Base-by-base conservation (phyloP, 2,113 vertebrate genomes). In the Myxocyprinus asiaticus region DNA sequence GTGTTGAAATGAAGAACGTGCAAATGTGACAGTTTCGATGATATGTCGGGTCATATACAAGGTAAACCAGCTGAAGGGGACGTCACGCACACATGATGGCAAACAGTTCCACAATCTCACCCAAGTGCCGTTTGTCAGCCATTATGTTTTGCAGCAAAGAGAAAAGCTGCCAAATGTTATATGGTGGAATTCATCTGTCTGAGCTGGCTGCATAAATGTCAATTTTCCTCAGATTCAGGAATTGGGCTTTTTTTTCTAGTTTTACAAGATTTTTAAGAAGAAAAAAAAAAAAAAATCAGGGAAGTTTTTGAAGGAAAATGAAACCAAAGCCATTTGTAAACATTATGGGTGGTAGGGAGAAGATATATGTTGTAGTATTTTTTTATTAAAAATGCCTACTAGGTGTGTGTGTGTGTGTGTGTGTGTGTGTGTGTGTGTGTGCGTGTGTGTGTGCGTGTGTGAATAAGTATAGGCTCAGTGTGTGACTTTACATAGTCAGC, bases 401-500 rank as follows among this genome's bases (percentile, higher is more conserved):
- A 59, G n/a, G 42, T 70, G 64, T 66, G n/a, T 71, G 22, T 33
- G 22, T 33, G 22, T 33, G 22, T 33, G 22, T 33, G 22, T 33
- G 22, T 33, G 22, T 33, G 22, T 33, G 22, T 33, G 22, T 33
- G 22, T 33, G 22, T 33, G 22, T 33, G 22, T 33, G 22, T 33
- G 22, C 3, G 22, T 33, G 22, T 33, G 22, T 33, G 22, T 33
- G 22, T 33, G 22, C 3, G 22, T 33, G 22, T 33, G 22, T 33
- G 22, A 33, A 33, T 33, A 33, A 33, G 63, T 64, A 17, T 77
- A 45, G 43, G 14, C 12, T 11, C 17, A 44, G 14, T 65, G 71
- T 76, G 72, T 62, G 76, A 61, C 77, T 77, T 58, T 77, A 66
- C 67, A 15, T 33, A 8, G 73, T 84, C 80, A 84, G 82, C 80